Evolutionary conservation across 2,113 vertebrate genomes (phyloP).

Genomic region (Microcebus lehilahytsara): DNA sequence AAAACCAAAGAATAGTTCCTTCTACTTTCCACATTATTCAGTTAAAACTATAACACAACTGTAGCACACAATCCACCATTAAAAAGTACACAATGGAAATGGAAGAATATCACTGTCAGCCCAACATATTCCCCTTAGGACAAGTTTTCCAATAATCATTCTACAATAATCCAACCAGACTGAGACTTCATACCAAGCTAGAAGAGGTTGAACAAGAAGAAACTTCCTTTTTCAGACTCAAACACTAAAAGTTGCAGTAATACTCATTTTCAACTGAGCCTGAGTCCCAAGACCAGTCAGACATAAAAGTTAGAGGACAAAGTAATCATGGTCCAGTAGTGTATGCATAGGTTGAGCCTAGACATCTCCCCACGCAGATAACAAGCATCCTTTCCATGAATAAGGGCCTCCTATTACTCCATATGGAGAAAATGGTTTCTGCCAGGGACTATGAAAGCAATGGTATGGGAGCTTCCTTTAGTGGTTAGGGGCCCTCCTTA

Average conservation of each 20-base stretch:
- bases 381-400: neutral
- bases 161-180: neutral
- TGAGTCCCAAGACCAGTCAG: neutral
- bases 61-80: neutral
- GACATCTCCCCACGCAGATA: neutral
- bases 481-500: neutral
- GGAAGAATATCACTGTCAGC: neutral
- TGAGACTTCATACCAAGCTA: neutral
- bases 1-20: neutral
- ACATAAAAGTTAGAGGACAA: neutral
- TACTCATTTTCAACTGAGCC: neutral
- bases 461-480: neutral
- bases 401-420: neutral
- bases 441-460: neutral
- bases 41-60: neutral
- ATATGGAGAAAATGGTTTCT: neutral
- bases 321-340: neutral
- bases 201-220: neutral
- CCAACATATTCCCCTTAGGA: neutral
- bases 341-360: neutral
- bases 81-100: neutral
- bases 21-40: neutral
- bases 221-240: neutral
- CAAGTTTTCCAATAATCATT: neutral
- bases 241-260: neutral